These are phyloP conservation scores for Cerastis leucographa DNA, from an alignment of 2,888 invertebrate species.

Conservation along the genomic window DNA sequence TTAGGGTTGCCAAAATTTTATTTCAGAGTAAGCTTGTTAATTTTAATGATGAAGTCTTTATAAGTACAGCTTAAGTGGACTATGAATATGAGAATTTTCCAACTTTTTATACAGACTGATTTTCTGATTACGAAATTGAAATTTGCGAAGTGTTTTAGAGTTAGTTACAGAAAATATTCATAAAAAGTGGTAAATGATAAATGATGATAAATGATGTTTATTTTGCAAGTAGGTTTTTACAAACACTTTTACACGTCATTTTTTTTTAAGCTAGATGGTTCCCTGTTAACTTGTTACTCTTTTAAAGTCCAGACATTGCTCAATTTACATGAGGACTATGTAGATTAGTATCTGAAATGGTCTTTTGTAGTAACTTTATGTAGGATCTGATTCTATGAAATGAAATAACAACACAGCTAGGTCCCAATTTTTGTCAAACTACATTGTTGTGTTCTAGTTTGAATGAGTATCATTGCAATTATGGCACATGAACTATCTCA, in stretches of 20 bases:
- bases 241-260: too few relatives aligned
- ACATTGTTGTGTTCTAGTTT: neutral
- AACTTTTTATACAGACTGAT: neutral
- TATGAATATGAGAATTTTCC: neutral
- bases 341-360: too few relatives aligned
- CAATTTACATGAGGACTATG: too few relatives aligned
- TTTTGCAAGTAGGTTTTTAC: too few relatives aligned
- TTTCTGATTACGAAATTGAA: neutral
- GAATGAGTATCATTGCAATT: too few relatives aligned
- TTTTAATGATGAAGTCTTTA: conserved; percentile 14
- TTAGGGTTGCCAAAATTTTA: conserved; percentile 21
- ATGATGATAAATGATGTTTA: too few relatives aligned
- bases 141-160: neutral
- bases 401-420: neutral
- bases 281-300: too few relatives aligned
- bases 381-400: neutral
- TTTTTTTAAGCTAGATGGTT: too few relatives aligned
- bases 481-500: too few relatives aligned
- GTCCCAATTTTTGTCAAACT: neutral
- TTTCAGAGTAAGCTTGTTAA: neutral
- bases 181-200: neutral
- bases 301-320: too few relatives aligned
- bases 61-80: neutral
- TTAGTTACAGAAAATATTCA: neutral
- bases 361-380: neutral